Conservation (phyloP, 2,797 vertebrate genomes). For the Pantherophis vulpinus region DNA sequence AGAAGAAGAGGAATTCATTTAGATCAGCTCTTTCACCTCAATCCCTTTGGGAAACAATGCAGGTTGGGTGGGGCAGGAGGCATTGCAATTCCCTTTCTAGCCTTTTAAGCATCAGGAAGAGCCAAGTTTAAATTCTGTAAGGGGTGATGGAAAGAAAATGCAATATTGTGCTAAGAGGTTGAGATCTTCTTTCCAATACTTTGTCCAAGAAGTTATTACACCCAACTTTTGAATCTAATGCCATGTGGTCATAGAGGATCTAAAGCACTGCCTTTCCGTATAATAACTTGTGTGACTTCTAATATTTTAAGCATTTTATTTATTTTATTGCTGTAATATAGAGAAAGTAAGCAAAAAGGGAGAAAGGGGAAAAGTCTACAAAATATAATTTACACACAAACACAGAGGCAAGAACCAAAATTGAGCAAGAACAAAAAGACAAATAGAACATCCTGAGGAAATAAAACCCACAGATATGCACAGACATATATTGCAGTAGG, state of each 20-base stretch:
- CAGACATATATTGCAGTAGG: not conserved
- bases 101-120: not conserved
- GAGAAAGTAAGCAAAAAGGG: not conserved
- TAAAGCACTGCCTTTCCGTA: not conserved
- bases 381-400: not conserved
- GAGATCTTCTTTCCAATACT: not conserved
- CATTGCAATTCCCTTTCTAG: not conserved
- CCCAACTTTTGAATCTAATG: not conserved
- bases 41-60: not conserved
- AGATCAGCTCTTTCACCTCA: not conserved
- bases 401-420: not conserved
- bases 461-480: not conserved
- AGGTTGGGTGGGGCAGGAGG: not conserved
- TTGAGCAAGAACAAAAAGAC: not conserved
- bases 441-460: not conserved
- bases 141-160: not conserved
- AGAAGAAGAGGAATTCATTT: not conserved
- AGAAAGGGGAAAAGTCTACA: not conserved
- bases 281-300: not conserved
- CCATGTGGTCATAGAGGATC: not conserved
- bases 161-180: not conserved
- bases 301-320: not conserved
- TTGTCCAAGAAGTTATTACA: not conserved
- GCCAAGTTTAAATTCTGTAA: not conserved
- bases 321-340: not conserved